These are phyloP conservation scores for Leucozona laternaria DNA, from an alignment of 2,888 invertebrate species.

Conservation along the genomic window DNA sequence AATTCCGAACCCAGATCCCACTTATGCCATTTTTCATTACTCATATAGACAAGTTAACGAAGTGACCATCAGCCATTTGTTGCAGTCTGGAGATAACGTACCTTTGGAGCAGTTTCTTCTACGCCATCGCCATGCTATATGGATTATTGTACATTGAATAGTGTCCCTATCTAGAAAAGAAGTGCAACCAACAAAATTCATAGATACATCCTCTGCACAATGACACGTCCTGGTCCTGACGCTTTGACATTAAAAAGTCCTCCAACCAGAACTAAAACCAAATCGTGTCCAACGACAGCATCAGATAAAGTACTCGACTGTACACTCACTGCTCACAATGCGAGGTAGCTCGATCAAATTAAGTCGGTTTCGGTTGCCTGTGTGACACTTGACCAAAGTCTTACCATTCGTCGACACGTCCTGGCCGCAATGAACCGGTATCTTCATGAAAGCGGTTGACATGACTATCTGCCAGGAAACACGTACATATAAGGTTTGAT, in stretches of 20 bases:
- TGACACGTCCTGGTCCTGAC: constrained; percentile 36
- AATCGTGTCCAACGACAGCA: constrained; percentile 41
- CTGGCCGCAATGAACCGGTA: constrained; percentile 45
- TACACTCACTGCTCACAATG: background rate
- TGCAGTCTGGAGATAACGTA: constrained; percentile 7
- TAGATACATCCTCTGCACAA: constrained; percentile 22
- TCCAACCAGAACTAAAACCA: constrained; percentile 37
- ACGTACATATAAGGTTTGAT: constrained; percentile 46
- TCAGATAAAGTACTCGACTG: constrained; percentile 23
- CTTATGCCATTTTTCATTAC: constrained; percentile 1
- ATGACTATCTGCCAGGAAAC: constrained; percentile 49
- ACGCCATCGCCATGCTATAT: no score
- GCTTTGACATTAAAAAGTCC: constrained; percentile 44
- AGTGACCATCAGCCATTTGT: constrained; percentile 23
- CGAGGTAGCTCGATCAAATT: constrained; percentile 19
- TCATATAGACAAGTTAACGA: constrained; percentile 1
- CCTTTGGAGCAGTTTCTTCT: background rate
- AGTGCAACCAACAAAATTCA: constrained; percentile 16
- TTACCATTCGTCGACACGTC: constrained; percentile 7
- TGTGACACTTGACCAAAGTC: constrained; percentile 35
- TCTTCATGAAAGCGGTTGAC: constrained; percentile 48
- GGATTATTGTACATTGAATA: background rate
- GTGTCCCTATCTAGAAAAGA: background rate
- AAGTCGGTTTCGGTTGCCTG: constrained; percentile 21
- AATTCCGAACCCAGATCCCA: background rate